Evolutionary conservation across 2,888 invertebrate genomes (phyloP).

Genomic region (Diachrysia chrysitis): DNA sequence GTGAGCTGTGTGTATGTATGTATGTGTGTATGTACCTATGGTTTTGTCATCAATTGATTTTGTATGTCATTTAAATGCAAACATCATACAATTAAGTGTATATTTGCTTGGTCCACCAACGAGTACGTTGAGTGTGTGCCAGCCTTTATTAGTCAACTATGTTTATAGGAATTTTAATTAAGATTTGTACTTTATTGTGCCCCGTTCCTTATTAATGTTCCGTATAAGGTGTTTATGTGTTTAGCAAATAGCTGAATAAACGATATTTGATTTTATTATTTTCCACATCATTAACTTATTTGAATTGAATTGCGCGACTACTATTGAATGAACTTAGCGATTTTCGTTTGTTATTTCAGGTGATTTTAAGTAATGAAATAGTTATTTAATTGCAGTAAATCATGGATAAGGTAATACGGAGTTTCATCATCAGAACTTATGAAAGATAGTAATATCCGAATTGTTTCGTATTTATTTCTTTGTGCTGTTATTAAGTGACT

Average conservation of each 20-base stretch:
- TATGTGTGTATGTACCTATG: too few relatives aligned
- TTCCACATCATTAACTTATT: not conserved
- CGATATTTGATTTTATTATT: not conserved
- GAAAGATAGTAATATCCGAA: too few relatives aligned
- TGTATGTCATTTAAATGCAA: not conserved
- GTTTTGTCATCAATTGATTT: too few relatives aligned
- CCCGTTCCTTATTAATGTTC: conserved; percentile 40
- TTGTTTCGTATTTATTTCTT: too few relatives aligned
- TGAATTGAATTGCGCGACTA: not conserved
- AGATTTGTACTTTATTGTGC: conserved; percentile 38
- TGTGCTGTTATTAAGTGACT: too few relatives aligned
- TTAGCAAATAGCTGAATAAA: conserved; percentile 19
- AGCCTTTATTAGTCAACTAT: conserved; percentile 23
- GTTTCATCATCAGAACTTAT: too few relatives aligned
- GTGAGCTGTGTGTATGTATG: too few relatives aligned
- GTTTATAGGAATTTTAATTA: conserved; percentile 49
- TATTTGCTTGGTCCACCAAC: not conserved
- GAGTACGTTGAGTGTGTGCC: conserved; percentile 21
- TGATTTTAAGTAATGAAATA: too few relatives aligned
- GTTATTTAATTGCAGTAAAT: too few relatives aligned
- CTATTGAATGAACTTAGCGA: not conserved
- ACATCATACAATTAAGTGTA: not conserved
- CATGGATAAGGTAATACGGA: too few relatives aligned
- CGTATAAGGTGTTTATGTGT: conserved; percentile 24
- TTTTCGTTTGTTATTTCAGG: not conserved